phyloP scores from a whole-genome alignment of 2,113 vertebrate genomes.

The Cacatua alba region DNA sequence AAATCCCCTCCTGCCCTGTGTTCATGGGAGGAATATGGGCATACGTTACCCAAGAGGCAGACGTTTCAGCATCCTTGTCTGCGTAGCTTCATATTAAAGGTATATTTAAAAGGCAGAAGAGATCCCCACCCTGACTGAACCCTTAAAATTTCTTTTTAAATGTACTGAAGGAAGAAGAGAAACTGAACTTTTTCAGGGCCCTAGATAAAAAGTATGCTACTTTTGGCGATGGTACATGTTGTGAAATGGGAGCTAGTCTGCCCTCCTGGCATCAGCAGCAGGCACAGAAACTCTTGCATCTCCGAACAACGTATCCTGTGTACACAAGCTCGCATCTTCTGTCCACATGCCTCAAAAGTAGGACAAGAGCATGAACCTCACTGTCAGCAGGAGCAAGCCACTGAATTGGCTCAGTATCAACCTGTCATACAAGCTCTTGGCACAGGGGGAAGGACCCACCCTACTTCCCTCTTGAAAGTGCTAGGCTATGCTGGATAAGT shows the following conservation, averaged over 20 bases:
- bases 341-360: not conserved
- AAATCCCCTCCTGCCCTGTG: not conserved
- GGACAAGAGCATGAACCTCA: not conserved
- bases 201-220: not conserved
- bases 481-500: not conserved
- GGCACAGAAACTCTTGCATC: not conserved
- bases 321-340: not conserved
- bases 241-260: not conserved
- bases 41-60: not conserved
- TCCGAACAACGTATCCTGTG: not conserved
- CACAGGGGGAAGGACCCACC: not conserved
- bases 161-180: not conserved
- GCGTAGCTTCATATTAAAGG: not conserved
- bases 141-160: not conserved
- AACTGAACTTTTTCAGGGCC: not conserved
- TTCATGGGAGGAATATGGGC: not conserved
- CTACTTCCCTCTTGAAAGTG: not conserved
- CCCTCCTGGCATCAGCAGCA: not conserved
- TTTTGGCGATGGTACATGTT: not conserved
- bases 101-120: not conserved
- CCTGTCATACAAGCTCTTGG: not conserved
- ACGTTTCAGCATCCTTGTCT: rapidly evolving
- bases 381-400: not conserved
- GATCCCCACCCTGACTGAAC: not conserved
- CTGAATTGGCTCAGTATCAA: not conserved